phyloP scores from a whole-genome alignment of 35 echinoderm and acorn worm species.

The Apostichopus parvimensis region DNA sequence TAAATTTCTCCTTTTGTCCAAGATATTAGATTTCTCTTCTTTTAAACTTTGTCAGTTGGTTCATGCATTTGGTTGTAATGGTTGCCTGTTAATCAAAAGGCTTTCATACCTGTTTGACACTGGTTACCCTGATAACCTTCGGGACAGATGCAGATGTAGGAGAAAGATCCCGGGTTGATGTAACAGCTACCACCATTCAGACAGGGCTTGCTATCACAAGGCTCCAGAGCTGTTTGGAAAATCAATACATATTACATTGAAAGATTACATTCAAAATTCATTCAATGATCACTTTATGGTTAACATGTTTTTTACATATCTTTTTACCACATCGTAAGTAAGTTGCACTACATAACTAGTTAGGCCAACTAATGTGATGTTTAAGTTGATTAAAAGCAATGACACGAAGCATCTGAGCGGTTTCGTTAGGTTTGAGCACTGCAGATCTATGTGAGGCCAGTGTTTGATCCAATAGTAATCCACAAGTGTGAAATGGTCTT shows the following conservation, averaged over 20 bases:
- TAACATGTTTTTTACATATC: too few species aligned
- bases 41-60: neutral
- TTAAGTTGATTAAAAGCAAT: too few species aligned
- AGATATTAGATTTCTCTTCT: neutral
- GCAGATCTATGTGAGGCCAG: too few species aligned
- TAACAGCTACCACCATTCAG: slow-evolving; percentile 75
- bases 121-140: slow-evolving; percentile 60
- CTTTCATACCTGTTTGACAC: slow-evolving; percentile 31
- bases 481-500: too few species aligned
- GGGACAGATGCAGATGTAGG: slow-evolving; percentile 69
- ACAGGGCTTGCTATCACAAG: slow-evolving; percentile 72
- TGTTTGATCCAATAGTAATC: too few species aligned
- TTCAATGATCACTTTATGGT: too few species aligned
- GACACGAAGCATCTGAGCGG: too few species aligned
- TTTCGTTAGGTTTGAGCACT: too few species aligned
- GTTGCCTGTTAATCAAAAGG: neutral
- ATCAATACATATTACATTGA: too few species aligned
- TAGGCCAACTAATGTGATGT: neutral
- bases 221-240: slow-evolving; percentile 46
- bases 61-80: neutral
- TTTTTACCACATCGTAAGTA: too few species aligned
- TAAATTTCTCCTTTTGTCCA: neutral
- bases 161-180: slow-evolving; percentile 51
- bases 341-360: neutral
- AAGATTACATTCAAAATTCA: too few species aligned